phyloP scores from a whole-genome alignment of 1,140 invertebrate species.

The Calephelis virginiensis region DNA sequence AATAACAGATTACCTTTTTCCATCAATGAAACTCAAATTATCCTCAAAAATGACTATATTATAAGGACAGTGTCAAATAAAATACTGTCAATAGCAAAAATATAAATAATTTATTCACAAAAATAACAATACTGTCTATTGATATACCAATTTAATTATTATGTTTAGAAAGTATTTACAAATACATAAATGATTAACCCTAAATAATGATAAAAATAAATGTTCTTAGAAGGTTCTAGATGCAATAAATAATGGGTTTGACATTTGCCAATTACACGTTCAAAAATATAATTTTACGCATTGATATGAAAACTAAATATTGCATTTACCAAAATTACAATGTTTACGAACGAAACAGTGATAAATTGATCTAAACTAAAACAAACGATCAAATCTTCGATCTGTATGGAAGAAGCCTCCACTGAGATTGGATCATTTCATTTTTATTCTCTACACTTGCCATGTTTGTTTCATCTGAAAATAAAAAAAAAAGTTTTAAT shows the following conservation, averaged over 20 bases:
- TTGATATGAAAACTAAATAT: too few species aligned
- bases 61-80: too few species aligned
- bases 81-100: neutral
- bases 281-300: too few species aligned
- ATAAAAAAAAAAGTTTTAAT: slow-evolving; percentile 22
- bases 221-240: neutral
- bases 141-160: neutral
- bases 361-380: neutral
- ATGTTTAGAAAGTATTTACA: neutral
- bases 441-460: slow-evolving; percentile 49
- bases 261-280: too few species aligned
- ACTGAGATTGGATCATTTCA: slow-evolving; percentile 65
- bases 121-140: slow-evolving; percentile 7
- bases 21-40: too few species aligned
- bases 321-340: neutral
- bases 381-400: slow-evolving; percentile 53
- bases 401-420: slow-evolving; percentile 59
- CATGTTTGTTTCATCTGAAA: slow-evolving; percentile 54
- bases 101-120: slow-evolving; percentile 8
- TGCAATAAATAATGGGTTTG: too few species aligned
- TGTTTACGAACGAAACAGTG: neutral
- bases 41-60: too few species aligned
- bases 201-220: neutral
- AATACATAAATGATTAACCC: neutral
- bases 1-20: too few species aligned